Percentiles rank a stretch among this genome's conserved stretches.
These are phyloP conservation scores for Acrocera orbiculus DNA, from an alignment of 2,888 invertebrate genomes.

Conservation along the genomic window DNA sequence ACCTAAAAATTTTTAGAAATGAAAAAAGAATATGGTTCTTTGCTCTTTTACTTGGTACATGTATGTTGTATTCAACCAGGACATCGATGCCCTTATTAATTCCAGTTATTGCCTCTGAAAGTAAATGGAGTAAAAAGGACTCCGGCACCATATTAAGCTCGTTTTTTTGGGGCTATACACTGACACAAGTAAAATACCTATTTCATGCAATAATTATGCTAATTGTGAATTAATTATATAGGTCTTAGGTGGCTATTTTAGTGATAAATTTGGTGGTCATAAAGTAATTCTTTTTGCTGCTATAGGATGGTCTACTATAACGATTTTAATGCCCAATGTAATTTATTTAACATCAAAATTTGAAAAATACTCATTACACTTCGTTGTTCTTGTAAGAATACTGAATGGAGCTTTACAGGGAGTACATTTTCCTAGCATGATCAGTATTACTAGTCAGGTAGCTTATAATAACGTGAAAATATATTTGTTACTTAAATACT, in stretches of 20 bases:
- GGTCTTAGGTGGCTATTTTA: constrained; percentile 37
- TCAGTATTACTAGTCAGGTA: constrained; percentile 43
- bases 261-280: constrained; percentile 45
- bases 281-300: constrained; percentile 43
- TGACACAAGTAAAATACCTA: constrained; percentile 35
- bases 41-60: constrained; percentile 42
- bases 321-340: constrained; percentile 38
- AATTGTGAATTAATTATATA: constrained; percentile 10
- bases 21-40: constrained; percentile 41
- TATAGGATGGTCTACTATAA: constrained; percentile 38
- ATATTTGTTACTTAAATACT: too few relatives aligned
- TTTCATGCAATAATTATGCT: too few relatives aligned
- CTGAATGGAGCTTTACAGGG: constrained; percentile 48
- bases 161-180: constrained; percentile 58
- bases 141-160: constrained; percentile 50
- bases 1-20: constrained; percentile 21
- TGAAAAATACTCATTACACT: constrained; percentile 32
- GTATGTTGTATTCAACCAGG: constrained; percentile 45
- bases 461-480: constrained; percentile 1
- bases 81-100: constrained; percentile 48
- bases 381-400: constrained; percentile 41
- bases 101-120: constrained; percentile 42
- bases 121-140: constrained; percentile 49
- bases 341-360: constrained; percentile 28
- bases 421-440: constrained; percentile 51